Evolutionary conservation across 2,797 vertebrate species (phyloP).

Genomic region (Cynodonichthys magdalenae): DNA sequence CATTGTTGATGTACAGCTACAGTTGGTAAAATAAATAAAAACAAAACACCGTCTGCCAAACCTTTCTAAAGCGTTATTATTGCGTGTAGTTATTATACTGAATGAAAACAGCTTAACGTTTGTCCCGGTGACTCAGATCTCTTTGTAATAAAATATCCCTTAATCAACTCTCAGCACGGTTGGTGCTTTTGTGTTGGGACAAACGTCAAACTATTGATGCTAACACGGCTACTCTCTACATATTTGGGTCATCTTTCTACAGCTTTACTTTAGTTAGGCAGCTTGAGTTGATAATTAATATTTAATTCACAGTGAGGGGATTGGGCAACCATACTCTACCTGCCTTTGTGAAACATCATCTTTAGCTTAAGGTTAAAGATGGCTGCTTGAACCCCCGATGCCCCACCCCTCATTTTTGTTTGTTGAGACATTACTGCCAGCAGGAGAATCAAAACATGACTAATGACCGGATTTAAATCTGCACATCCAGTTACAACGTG

Average conservation of each 20-base stretch:
- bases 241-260: conserved; percentile 2
- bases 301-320: conserved; percentile 52
- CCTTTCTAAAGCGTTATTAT: conserved; percentile 56
- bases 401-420: conserved; percentile 65
- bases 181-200: conserved; percentile 13
- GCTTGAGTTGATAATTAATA: conserved; percentile 35
- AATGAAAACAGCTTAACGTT: conserved; percentile 39
- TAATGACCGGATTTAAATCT: conserved; percentile 63
- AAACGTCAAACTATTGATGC: conserved; percentile 13
- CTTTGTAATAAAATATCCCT: conserved; percentile 39
- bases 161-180: conserved; percentile 30
- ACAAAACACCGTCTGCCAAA: conserved; percentile 2
- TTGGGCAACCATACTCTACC: conserved; percentile 31
- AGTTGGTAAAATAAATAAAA: conserved; percentile 9
- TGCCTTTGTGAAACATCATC: conserved; percentile 58
- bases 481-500: conserved; percentile 64
- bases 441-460: conserved; percentile 63
- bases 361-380: conserved; percentile 58
- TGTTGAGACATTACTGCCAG: conserved; percentile 66
- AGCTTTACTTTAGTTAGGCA: conserved; percentile 13
- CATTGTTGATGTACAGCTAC: conserved; percentile 4
- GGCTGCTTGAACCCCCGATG: conserved; percentile 44
- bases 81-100: conserved; percentile 34
- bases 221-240: conserved; percentile 4
- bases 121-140: conserved; percentile 48